Evolutionary conservation across 2,888 invertebrate genomes (phyloP).

Genomic region (Notodonta ziczac): DNA sequence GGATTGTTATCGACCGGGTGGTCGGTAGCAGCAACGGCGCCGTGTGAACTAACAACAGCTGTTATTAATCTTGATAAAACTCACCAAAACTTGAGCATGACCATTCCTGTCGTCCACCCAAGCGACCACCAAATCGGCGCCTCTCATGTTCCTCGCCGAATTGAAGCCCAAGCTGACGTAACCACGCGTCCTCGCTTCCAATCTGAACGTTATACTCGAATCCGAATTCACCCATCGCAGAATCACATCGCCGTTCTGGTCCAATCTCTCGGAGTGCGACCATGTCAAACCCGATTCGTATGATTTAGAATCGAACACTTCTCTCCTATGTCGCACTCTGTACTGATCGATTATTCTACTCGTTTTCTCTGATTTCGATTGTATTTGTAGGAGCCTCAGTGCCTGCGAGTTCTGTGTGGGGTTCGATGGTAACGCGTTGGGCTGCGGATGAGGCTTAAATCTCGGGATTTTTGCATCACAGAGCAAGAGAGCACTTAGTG

Average conservation of each 20-base stretch:
- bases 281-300: slow-evolving; percentile 80
- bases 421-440: slow-evolving; percentile 65
- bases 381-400: slow-evolving; percentile 58
- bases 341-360: slow-evolving; percentile 72
- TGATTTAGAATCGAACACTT: slow-evolving; percentile 75
- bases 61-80: slow-evolving; percentile 62
- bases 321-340: slow-evolving; percentile 63
- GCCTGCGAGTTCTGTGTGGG: slow-evolving; percentile 62
- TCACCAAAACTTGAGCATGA: slow-evolving; percentile 91
- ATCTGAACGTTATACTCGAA: slow-evolving; percentile 92
- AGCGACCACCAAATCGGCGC: slow-evolving; percentile 94
- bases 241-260: slow-evolving; percentile 81
- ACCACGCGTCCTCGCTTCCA: slow-evolving; percentile 93
- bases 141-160: slow-evolving; percentile 90
- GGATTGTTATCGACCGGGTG: slow-evolving; percentile 27
- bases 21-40: slow-evolving; percentile 16
- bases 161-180: slow-evolving; percentile 96
- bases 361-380: slow-evolving; percentile 68
- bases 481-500: slow-evolving; percentile 66
- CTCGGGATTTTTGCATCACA: slow-evolving; percentile 76
- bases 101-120: slow-evolving; percentile 91
- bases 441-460: slow-evolving; percentile 56
- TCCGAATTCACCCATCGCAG: slow-evolving; percentile 90
- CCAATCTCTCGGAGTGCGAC: slow-evolving; percentile 84
- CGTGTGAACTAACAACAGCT: slow-evolving; percentile 52